These are phyloP conservation scores for Aepyceros melampus DNA, from an alignment of 2,113 vertebrate genomes.

Conservation along the genomic window DNA sequence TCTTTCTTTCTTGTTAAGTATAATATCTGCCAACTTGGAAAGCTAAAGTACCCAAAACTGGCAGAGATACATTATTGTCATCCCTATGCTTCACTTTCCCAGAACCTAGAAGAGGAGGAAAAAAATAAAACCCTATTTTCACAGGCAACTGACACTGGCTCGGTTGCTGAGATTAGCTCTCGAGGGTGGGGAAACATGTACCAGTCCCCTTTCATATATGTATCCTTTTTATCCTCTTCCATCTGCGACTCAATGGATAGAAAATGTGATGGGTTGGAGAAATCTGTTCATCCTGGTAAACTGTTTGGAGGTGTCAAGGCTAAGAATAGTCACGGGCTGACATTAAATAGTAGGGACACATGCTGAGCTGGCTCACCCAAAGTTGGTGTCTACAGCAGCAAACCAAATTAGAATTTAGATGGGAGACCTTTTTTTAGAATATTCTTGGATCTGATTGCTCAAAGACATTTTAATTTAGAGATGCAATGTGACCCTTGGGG, in stretches of 20 bases:
- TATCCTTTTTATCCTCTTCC: slow-evolving; percentile 44
- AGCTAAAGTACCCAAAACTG: slow-evolving; percentile 16
- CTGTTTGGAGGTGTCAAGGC: slow-evolving; percentile 59
- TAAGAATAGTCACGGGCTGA: slow-evolving; percentile 60
- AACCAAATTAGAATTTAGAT: slow-evolving; percentile 40
- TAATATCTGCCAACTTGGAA: slow-evolving; percentile 20
- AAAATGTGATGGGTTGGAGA: slow-evolving; percentile 59
- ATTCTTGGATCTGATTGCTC: slow-evolving; percentile 14
- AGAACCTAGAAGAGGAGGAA: background rate
- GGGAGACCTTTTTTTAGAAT: slow-evolving; percentile 47
- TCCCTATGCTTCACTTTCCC: slow-evolving; percentile 39
- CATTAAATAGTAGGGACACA: slow-evolving; percentile 67
- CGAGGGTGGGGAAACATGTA: slow-evolving; percentile 48
- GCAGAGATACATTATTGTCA: background rate
- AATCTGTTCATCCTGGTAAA: slow-evolving; percentile 59
- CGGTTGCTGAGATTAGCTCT: slow-evolving; percentile 48
- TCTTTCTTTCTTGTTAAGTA: slow-evolving; percentile 33
- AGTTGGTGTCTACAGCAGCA: slow-evolving; percentile 68
- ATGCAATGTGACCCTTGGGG: background rate
- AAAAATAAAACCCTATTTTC: slow-evolving; percentile 40
- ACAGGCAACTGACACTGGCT: slow-evolving; percentile 27
- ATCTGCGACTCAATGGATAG: slow-evolving; percentile 66
- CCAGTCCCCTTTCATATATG: slow-evolving; percentile 17
- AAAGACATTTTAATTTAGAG: slow-evolving; percentile 45
- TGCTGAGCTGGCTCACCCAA: slow-evolving; percentile 52